A percentile compares a stretch with the other conserved stretches of the same genome.
phyloP scores from a whole-genome alignment of 2,888 invertebrate species.

The Clusia tigrina region DNA sequence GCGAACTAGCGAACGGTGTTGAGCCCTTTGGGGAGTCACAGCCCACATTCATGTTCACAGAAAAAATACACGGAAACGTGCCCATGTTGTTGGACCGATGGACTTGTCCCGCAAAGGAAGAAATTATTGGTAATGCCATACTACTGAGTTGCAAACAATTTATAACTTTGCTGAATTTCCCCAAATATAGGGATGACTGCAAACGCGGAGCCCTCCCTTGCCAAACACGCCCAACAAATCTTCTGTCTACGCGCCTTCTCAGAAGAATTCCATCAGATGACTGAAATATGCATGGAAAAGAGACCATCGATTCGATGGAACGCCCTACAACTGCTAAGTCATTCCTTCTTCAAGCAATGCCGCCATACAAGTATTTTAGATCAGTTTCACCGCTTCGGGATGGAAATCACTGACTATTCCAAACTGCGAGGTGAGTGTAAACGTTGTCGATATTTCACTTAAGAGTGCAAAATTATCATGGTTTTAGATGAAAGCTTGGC shows the following conservation, averaged over 20 bases:
- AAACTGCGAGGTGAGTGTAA: slow-evolving; percentile 47
- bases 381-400: slow-evolving; percentile 52
- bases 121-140: slow-evolving; percentile 53
- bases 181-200: not conserved
- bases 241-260: slow-evolving; percentile 74
- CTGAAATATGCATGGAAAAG: slow-evolving; percentile 75
- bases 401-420: slow-evolving; percentile 51
- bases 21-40: slow-evolving; percentile 87
- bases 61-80: slow-evolving; percentile 80
- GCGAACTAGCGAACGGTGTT: slow-evolving; percentile 80
- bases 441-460: not conserved
- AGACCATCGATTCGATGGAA: slow-evolving; percentile 76
- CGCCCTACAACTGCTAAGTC: slow-evolving; percentile 74
- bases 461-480: not conserved
- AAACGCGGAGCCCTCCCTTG: slow-evolving; percentile 38
- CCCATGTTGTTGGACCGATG: slow-evolving; percentile 79
- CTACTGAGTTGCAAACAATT: not conserved
- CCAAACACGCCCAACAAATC: slow-evolving; percentile 63
- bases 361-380: slow-evolving; percentile 58
- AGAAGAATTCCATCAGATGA: slow-evolving; percentile 79
- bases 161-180: not conserved
- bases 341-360: slow-evolving; percentile 79
- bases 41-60: slow-evolving; percentile 89
- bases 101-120: slow-evolving; percentile 69
- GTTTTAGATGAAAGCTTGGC: slow-evolving; percentile 51